Base-by-base conservation (phyloP, 2,113 vertebrate genomes). In the Macaca fascicularis region DNA sequence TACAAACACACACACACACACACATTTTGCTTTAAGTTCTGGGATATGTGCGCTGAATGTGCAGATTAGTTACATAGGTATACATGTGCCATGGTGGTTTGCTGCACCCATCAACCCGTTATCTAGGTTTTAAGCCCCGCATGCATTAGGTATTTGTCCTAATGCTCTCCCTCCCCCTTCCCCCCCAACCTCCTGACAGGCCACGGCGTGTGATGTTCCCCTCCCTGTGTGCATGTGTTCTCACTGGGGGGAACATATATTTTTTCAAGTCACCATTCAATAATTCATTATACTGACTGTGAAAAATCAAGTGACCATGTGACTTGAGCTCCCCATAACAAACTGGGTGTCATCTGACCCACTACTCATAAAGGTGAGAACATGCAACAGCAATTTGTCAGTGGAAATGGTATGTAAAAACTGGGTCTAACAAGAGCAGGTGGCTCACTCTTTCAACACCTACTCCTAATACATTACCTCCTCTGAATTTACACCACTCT, bases 191-290 rank as follows among this genome's bases (percentile, higher is more conserved):
- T 64, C 59, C 61, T 6, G 12, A 64, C 27, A 32, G 61, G 61
- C 61, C 12, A 2, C 2, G 1, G 27, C 0, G 5, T 32, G 61
- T 64, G 61, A 32, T 32, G 5, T 64, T 64, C 5, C 27, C 13
- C 5, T 64, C 27, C 61, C 61, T 32, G 27, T 64, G 61, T 64
- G 11, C 61, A 32, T 32, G 27, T 64, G 61, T 64, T 64, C 61
- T 64, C 61, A 32, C 61, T 76, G 12, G 40, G 43, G 43, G 48
- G 38, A 27, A 70, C 25, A 48, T 52, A 48, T 67, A 4, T 74
- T 50, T 93, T 89, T 30, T 0, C 35, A n/a, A 50, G 20, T 1
- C 38, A 82, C 69, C 27, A 59, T 82, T 90, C 50, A 90, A 69
- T 70, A 90, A 69, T 70, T 20, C 10, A 78, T 89, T 82, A 64